Evolutionary conservation across 2,888 invertebrate species (phyloP).

Genomic region (Laspeyria flexula): DNA sequence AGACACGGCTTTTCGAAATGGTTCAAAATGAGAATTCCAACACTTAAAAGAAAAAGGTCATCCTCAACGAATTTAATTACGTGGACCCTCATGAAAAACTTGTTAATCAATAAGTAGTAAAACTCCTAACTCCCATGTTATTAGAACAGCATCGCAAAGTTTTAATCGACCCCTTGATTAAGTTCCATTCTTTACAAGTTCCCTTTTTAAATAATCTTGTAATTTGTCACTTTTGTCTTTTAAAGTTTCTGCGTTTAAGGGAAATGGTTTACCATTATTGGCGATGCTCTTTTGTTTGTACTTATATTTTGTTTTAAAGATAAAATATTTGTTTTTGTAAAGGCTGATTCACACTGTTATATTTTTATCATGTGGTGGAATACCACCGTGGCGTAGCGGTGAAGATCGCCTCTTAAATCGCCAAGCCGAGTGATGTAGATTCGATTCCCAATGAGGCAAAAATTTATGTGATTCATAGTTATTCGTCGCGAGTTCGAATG

Average conservation of each 20-base stretch:
- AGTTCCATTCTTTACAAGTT: constrained; percentile 31
- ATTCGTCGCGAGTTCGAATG: no score
- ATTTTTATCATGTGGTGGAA: no score
- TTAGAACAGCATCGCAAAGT: constrained; percentile 38
- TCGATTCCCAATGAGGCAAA: no score
- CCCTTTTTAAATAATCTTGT: constrained; percentile 39
- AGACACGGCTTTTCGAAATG: not conserved
- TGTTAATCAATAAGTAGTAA: constrained; percentile 41
- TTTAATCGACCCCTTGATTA: constrained; percentile 44
- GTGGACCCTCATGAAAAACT: constrained; percentile 9
- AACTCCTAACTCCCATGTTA: constrained; percentile 33
- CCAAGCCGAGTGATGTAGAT: no score
- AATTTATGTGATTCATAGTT: no score
- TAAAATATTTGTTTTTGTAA: no score
- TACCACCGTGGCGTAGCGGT: no score
- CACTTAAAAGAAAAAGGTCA: not conserved
- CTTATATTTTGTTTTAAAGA: not conserved
- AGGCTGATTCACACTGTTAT: no score
- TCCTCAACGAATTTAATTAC: constrained; percentile 5
- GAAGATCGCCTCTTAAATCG: no score
- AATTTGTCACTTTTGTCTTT: constrained; percentile 43
- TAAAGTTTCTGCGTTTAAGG: constrained; percentile 19
- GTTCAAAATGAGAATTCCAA: not conserved
- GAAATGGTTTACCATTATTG: constrained; percentile 16
- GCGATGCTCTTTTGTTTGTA: not conserved